phyloP scores from a whole-genome alignment of 2,797 vertebrate genomes.

The Channallabes apus region DNA sequence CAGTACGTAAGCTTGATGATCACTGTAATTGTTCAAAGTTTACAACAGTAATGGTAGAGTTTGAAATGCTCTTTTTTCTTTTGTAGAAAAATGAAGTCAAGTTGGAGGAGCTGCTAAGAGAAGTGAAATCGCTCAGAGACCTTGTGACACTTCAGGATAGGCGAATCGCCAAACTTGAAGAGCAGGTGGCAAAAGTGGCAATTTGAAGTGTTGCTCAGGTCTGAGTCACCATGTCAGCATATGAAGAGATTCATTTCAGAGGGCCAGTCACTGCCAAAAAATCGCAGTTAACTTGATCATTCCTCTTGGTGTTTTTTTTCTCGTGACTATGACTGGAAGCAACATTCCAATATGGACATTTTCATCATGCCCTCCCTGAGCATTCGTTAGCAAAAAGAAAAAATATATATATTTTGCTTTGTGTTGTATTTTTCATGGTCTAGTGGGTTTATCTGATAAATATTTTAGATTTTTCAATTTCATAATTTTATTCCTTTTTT shows the following conservation, averaged over 20 bases:
- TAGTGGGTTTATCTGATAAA: slow-evolving; percentile 37
- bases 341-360: slow-evolving; percentile 81
- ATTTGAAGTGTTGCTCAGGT: slow-evolving; percentile 79
- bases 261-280: slow-evolving; percentile 69
- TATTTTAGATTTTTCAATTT: slow-evolving; percentile 41
- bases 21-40: neutral
- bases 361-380: slow-evolving; percentile 46
- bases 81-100: slow-evolving; percentile 91
- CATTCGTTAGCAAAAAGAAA: slow-evolving; percentile 53
- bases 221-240: slow-evolving; percentile 59
- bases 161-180: slow-evolving; percentile 94
- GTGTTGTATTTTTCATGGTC: slow-evolving; percentile 53
- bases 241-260: slow-evolving; percentile 48
- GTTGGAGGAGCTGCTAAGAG: slow-evolving; percentile 94
- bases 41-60: too few species aligned
- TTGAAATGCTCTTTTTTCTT: slow-evolving; percentile 8
- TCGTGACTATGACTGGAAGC: slow-evolving; percentile 64
- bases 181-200: slow-evolving; percentile 89
- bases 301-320: slow-evolving; percentile 67
- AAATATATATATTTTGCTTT: slow-evolving; percentile 44
- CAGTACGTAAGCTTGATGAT: neutral
- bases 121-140: slow-evolving; percentile 95
- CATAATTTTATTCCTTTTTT: slow-evolving; percentile 55
- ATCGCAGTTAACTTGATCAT: slow-evolving; percentile 69
- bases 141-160: slow-evolving; percentile 92